Evolutionary conservation across 92 coral and sea anemone species (phyloP), one percentile per base, ranked within the genome.

Genomic region (Heteractis magnifica): DNA sequence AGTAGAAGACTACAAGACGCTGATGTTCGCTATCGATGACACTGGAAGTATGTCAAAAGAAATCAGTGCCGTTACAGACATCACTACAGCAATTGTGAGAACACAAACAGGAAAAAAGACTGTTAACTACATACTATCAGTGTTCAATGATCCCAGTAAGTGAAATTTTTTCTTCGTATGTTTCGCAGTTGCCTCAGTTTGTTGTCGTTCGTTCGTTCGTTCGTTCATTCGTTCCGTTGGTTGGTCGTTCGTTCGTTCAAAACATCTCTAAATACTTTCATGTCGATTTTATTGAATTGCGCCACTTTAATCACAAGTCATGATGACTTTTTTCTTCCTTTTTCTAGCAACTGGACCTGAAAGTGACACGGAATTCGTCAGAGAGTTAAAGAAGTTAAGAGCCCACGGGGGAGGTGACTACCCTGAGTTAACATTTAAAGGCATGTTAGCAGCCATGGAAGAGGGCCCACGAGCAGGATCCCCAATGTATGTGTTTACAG

Each of bases 321-420:
- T 72, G 18, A 34, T 72, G 8, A 41, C 52, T 10, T 10, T 5
- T 5, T 21, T 5, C 11, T 34, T 23, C 5, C 49, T 10, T 12
- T 14, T 73, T 73, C 4, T 50, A 73, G 55, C 51, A 51, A 44
- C 20, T 16, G 77, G 55, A 8, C 23, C 26, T 68, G 74, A 53
- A 34, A 0, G 56, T 18, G 85, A 87, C 7, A 11, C 0, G 5
- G 85, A 89, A 20, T 92, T 94, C n/a, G 75, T 88, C 2, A 71
- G 59, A 23, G 94, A 90, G 15, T 79, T 94, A 8, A 4, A 81
- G 20, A 76, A 52, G 5, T 89, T 94, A 44, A 41, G 81, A 77
- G 92, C 94, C 1, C 89, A 83, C 34, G 93, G 41, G 6, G 98
- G 98, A 23, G 97, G 97, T n/a, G 98, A 94, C 75, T 85, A 90